Evolutionary conservation across 2,888 invertebrate genomes (phyloP), one percentile per base, ranked within the genome.

Genomic region (Drosophila macrospina): DNA sequence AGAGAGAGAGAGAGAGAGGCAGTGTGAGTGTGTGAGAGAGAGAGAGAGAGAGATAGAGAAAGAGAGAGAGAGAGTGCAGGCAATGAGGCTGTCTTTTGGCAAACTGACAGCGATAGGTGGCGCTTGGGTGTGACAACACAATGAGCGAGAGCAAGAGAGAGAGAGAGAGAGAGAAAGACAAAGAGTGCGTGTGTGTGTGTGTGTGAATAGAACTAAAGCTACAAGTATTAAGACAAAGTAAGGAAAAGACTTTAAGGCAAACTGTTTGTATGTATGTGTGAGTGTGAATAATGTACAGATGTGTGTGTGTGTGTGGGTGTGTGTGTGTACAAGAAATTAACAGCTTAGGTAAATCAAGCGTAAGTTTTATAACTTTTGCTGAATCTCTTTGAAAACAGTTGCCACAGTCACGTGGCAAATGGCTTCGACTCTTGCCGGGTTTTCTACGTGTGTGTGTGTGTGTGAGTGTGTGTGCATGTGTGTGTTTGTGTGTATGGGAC

Each of bases 51-150:
- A n/a, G n/a, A n/a, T n/a, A n/a, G n/a, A n/a, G n/a, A n/a, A n/a
- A 4, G 13, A 44, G 34, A 42, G 52, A 52, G 51, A 42, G 34
- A 61, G 37, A 57, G 56, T 70, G 77, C 79, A 79, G 75, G 77
- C 79, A 71, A 61, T 50, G 20, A 20, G 20, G 20, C 20, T 20
- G 20, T 20, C 20, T 20, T 20, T 3, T 20, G 1, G n/a, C n/a
- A n/a, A n/a, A n/a, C 26, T 67, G 62, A 66, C 76, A 75, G 57
- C 76, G 47, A 52, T 74, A 82, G 86, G 65, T 82, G 80, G 83
- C 69, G 80, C 70, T 62, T 24, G 63, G 50, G 45, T 69, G 78
- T 69, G 63, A 65, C 59, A 48, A 73, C 34, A 48, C 24, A 47
- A 60, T 51, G 57, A 69, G 57, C 26, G 26, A 47, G 39, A 39